Base-by-base conservation (phyloP, 92 coral and sea anemone genomes). In the Phenganax stokvisi region DNA sequence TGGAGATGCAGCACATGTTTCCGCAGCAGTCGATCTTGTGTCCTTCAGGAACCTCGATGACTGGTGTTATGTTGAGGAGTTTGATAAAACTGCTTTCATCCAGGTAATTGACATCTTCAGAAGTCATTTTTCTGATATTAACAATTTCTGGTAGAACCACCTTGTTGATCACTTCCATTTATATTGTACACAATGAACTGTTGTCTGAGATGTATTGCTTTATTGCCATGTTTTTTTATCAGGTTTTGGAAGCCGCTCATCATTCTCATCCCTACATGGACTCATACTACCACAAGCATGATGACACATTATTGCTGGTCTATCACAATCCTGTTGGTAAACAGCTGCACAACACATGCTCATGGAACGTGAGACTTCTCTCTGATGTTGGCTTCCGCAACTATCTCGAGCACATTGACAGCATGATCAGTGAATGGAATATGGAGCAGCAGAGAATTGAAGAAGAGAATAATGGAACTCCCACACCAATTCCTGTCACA, bases 311-410 rank as follows among this genome's bases (percentile, higher is more conserved):
- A 58, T 83, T 94, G 67, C 85, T 94, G 27, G 98, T 87, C 56
- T 84, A 88, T 63, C 96, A 94, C 85, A 94, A 94, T 64, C 98
- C 98, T 56, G 87, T 92, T 15, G 98, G 98, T 58, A 85, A 88
- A 27, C 77, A 86, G 77, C 62, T 82, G 53, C 71, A 83, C 52
- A 91, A 85, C 72, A 75, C 64, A 60, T 83, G 87, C 25, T 59
- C 92, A 15, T 94, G 98, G 98, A 84, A 86, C 60, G 88, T 93
- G 16, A 86, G 89, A 52, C 98, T 94, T 0, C 98, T 92, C 72
- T 94, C 98, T 17, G 92, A 94, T 63, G 98, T 94, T 56, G 98
- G 98, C 80, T 94, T 94, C 85, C 89, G 96, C n/a, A 94, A 94
- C 88, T 94, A 94, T 86, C 89, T 94, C n/a, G 97, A 92, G 57